Evolutionary conservation across 2,113 vertebrate genomes (phyloP), one percentile per base, ranked within the genome.

Genomic region (Perca schrenkii): DNA sequence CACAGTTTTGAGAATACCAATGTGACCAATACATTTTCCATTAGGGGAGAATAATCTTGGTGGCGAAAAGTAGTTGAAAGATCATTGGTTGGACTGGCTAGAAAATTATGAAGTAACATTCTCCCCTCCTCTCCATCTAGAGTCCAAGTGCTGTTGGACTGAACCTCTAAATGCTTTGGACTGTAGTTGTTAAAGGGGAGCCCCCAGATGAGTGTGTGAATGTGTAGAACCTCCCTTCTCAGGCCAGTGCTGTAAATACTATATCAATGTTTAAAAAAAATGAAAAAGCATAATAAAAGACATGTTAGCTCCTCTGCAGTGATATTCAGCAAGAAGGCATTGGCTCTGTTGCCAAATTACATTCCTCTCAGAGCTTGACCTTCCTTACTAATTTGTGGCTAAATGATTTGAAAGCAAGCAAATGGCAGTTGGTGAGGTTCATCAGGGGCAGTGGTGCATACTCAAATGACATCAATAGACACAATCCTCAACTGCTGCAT

Each of bases 351-450:
- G 54, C 67, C 28, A 68, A 79, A 80, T 77, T 62, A 12, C 56
- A 58, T 77, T 77, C 34, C 36, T 46, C 43, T 67, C 56, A 70
- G 60, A 68, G 68, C 58, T 54, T 77, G 77, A 88, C 63, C 63
- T 84, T 60, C 63, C 52, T 60, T 71, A 16, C 68, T 74, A 77
- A 74, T 90, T 76, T 65, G 74, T 58, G 8, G 65, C 47, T 76
- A 28, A 83, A 87, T 86, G 49, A 81, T 82, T 84, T 84, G 19
- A 84, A 74, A 83, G 61, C 53, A 77, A 70, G 28, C 54, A 58
- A 70, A 78, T 77, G 77, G 66, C 74, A 82, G 50, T 77, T 46
- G 34, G 61, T 76, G 79, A 63, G 65, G 53, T 77, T 79, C 62
- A 82, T 77, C 50, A 49, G 72, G 58, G 47, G 46, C 79, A 5